These are phyloP conservation scores for Erpornis zantholeuca DNA, from an alignment of 2,113 vertebrate species.

Conservation along the genomic window DNA sequence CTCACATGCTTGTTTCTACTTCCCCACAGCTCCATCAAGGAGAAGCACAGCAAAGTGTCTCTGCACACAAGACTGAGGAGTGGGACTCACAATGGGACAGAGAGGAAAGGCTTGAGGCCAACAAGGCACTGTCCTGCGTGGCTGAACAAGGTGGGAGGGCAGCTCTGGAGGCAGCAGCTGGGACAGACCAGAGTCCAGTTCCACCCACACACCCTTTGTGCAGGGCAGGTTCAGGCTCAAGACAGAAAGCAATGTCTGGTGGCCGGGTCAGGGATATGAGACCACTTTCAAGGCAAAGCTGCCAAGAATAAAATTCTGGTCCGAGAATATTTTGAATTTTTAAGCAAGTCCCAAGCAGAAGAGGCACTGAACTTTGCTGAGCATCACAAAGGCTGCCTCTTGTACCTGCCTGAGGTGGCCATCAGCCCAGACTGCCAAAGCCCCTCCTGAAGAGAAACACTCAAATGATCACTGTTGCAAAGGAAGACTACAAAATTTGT, in stretches of 20 bases:
- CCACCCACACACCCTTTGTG: too few relatives aligned
- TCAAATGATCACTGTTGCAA: background rate
- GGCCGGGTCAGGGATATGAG: background rate
- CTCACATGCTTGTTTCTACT: background rate
- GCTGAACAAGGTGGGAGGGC: background rate
- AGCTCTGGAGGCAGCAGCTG: background rate
- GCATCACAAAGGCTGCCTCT: background rate
- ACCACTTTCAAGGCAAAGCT: background rate
- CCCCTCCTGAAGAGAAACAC: background rate
- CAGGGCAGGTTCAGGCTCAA: background rate
- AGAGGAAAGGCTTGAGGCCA: accelerated
- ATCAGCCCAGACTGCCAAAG: background rate
- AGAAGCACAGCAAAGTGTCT: background rate
- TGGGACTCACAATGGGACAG: background rate
- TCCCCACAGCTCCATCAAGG: background rate
- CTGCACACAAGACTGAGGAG: background rate
- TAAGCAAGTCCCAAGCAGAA: background rate
- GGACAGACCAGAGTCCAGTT: background rate
- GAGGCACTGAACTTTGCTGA: background rate
- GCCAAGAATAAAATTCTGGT: too few relatives aligned
- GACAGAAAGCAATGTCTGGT: background rate
- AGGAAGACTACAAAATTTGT: background rate
- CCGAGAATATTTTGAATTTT: background rate
- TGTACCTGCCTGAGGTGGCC: background rate
- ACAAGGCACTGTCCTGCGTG: accelerated